Evolutionary conservation across 2,888 invertebrate species (phyloP).

Genomic region (Sarcophaga caerulescens): DNA sequence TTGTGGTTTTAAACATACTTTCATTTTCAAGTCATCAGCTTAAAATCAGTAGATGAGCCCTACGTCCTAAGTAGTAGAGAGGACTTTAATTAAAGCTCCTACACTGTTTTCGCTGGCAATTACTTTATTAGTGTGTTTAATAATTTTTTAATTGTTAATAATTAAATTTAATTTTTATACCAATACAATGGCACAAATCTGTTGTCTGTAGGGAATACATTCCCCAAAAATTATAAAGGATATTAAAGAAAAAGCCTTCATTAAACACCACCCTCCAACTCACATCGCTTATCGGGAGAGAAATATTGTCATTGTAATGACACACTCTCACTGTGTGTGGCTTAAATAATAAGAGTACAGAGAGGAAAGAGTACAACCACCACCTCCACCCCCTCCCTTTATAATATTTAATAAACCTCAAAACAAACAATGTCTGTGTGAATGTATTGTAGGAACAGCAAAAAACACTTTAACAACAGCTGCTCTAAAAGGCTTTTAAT

Average conservation of each 20-base stretch:
- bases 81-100: too few relatives aligned
- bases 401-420: constrained; percentile 66
- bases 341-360: not conserved
- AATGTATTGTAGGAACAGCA: constrained; percentile 51
- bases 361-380: not conserved
- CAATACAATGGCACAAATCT: constrained; percentile 38
- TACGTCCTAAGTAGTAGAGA: too few relatives aligned
- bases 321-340: too few relatives aligned
- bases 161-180: constrained; percentile 50
- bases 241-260: not conserved
- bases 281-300: not conserved
- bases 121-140: constrained; percentile 7
- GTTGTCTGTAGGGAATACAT: constrained; percentile 2
- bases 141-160: constrained; percentile 40
- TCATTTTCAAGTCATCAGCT: too few relatives aligned
- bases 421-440: constrained; percentile 50
- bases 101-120: too few relatives aligned
- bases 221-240: too few relatives aligned
- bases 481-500: constrained; percentile 43
- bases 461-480: constrained; percentile 68
- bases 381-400: not conserved
- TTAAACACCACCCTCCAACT: not conserved
- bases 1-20: too few relatives aligned
- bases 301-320: not conserved
- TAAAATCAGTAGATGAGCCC: too few relatives aligned